A percentile compares a stretch with the other conserved stretches of the same genome.
Evolutionary conservation across 2,888 invertebrate species (phyloP).

Genomic region (Plagodis pulveraria): DNA sequence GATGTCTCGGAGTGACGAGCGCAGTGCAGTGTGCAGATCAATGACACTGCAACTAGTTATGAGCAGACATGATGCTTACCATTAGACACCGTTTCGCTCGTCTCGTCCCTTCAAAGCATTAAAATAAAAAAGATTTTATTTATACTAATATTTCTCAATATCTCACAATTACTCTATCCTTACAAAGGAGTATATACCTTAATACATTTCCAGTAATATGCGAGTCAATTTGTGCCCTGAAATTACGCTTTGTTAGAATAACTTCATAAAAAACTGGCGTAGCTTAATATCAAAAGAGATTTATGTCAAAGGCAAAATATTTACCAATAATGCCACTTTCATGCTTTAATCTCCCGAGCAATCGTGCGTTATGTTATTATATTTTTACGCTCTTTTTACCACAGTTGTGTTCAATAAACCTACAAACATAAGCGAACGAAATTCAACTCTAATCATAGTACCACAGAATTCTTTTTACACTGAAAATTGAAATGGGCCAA

Average conservation of each 20-base stretch:
- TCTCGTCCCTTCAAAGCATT: too few species aligned
- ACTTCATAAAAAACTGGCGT: not conserved
- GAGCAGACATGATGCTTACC: too few species aligned
- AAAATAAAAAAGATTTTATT: too few species aligned
- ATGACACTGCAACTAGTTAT: too few species aligned
- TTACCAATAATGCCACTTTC: slow-evolving; percentile 8
- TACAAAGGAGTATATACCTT: too few species aligned
- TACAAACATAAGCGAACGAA: not conserved
- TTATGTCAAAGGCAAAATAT: not conserved
- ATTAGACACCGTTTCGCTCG: too few species aligned
- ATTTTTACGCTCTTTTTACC: slow-evolving; percentile 21
- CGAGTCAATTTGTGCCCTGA: too few species aligned
- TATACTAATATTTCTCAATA: too few species aligned
- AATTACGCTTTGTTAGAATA: not conserved
- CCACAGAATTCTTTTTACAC: slow-evolving; percentile 7
- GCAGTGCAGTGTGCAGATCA: too few species aligned
- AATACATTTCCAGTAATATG: too few species aligned
- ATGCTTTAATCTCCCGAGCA: slow-evolving; percentile 3
- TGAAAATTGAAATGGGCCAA: not conserved
- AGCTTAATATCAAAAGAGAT: slow-evolving; percentile 8
- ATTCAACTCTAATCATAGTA: not conserved
- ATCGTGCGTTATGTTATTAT: slow-evolving; percentile 18
- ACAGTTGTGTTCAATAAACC: slow-evolving; percentile 14
- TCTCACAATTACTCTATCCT: too few species aligned
- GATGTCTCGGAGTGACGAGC: too few species aligned